Conservation (phyloP, 2,797 vertebrate species). For the Pyrocephalus nanus region DNA sequence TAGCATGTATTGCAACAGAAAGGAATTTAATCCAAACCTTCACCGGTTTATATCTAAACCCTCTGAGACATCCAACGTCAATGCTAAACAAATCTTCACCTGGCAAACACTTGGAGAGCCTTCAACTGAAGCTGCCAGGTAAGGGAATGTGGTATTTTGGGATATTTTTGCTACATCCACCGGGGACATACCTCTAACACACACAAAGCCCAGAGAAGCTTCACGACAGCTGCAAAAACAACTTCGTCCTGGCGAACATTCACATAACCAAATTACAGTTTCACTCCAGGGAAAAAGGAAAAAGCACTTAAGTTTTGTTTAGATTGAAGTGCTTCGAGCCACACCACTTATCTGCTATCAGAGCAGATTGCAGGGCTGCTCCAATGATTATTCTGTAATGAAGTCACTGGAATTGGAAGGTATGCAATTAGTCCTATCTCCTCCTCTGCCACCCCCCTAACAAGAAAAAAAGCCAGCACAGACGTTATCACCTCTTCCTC, state of each 20-base stretch:
- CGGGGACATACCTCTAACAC: neutral
- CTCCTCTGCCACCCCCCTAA: neutral
- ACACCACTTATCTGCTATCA: conserved; percentile 49
- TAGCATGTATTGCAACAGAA: neutral
- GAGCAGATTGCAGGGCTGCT: conserved; percentile 47
- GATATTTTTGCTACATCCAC: neutral
- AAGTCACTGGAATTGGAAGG: conserved; percentile 55
- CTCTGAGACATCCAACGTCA: neutral
- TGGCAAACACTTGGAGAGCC: neutral
- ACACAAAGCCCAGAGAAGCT: neutral
- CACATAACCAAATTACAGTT: conserved; percentile 16
- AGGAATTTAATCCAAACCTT: neutral
- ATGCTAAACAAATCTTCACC: neutral
- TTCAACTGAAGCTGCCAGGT: conserved; percentile 6
- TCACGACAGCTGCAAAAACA: conserved; percentile 3
- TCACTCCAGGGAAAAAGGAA: conserved; percentile 54
- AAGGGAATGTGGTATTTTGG: neutral
- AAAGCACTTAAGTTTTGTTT: conserved; percentile 61
- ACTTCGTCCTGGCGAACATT: conserved; percentile 23
- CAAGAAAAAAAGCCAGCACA: neutral
- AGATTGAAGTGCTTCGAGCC: conserved; percentile 42
- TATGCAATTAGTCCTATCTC: conserved; percentile 46
- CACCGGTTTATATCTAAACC: neutral
- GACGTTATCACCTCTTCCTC: conserved; percentile 26
- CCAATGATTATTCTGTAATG: conserved; percentile 34